Base-by-base conservation (phyloP, 1,140 invertebrate species). In the Coptotermes formosanus region DNA sequence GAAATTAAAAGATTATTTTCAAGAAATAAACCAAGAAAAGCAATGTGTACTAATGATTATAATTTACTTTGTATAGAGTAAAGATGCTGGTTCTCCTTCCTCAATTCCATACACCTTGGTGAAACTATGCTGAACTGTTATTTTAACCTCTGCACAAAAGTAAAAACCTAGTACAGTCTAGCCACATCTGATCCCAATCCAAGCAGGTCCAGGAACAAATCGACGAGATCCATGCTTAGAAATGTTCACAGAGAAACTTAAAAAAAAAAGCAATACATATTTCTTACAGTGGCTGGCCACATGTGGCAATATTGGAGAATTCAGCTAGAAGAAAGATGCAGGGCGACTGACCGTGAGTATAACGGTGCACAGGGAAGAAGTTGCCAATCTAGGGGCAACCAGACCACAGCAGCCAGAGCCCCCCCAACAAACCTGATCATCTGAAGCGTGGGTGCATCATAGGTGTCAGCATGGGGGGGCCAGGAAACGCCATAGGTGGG, bases 361-460 rank as follows among this genome's bases (percentile, higher is more conserved):
- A 43, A 9, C 43, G n/a, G 85, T 75, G 59, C 64, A 43, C 14
- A 30, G 85, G n/a, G 25, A 43, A 52, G 55, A 21, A 2, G 75
- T 43, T 45, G 59, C 85, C 83, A 69, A 83, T 38, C 82, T 59
- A 86, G 81, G 86, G 86, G 55, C 69, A 38, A 44, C 43, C 81
- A 30, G 84, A 85, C 86, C 86, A 87, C 45, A 87, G 84, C 11
- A 87, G 86, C 86, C 86, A 87, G 81, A 87, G 84, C 84, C 86
- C 86, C 86, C 87, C 86, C 82, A 87, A 85, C 86, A 87, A 87
- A 87, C 86, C 86, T 87, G 94, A 96, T 96, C 95, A 96, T 95
- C 95, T 95, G 91, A 95, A 96, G 90, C 95, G 93, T 86, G 94
- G 94, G 90, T 94, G 94, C 94, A 95, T 95, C 93, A 95, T 94